These are phyloP conservation scores for Clarias fuscus DNA, from an alignment of 2,797 vertebrate genomes.

Conservation along the genomic window DNA sequence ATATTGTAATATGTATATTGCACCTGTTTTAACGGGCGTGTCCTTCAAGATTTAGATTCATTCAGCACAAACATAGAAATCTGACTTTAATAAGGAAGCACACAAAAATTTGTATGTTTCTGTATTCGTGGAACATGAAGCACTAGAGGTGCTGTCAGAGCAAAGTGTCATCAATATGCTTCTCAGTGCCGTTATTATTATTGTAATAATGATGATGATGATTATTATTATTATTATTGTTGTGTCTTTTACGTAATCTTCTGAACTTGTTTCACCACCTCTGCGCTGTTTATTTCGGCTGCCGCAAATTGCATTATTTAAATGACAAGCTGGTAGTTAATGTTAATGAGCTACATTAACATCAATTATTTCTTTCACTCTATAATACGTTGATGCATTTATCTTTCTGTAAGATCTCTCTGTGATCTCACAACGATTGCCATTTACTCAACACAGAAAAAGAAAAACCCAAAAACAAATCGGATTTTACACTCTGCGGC, in stretches of 20 bases:
- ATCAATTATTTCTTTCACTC: slow-evolving; percentile 20
- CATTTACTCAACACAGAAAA: slow-evolving; percentile 5
- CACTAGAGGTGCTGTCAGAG: background rate
- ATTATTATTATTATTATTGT: no score
- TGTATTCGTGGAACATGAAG: no score
- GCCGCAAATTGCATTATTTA: slow-evolving; percentile 18
- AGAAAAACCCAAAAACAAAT: slow-evolving; percentile 28
- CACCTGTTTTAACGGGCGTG: background rate
- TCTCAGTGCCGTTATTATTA: background rate
- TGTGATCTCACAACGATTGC: slow-evolving; percentile 29
- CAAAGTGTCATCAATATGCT: background rate
- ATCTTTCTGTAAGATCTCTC: slow-evolving; percentile 6
- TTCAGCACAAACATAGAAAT: no score
- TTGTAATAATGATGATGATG: background rate
- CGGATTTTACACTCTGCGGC: background rate
- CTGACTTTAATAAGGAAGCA: background rate
- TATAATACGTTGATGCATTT: slow-evolving; percentile 10
- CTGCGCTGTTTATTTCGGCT: background rate
- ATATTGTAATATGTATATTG: background rate
- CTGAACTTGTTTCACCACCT: background rate
- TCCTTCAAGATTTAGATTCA: background rate
- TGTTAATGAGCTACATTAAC: slow-evolving; percentile 22
- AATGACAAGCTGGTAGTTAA: slow-evolving; percentile 22
- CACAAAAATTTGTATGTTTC: background rate
- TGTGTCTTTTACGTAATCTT: background rate